Percentiles rank a stretch among this genome's conserved stretches.
phyloP scores from a whole-genome alignment of 1,140 invertebrate species.

The Drosophila pachea region DNA sequence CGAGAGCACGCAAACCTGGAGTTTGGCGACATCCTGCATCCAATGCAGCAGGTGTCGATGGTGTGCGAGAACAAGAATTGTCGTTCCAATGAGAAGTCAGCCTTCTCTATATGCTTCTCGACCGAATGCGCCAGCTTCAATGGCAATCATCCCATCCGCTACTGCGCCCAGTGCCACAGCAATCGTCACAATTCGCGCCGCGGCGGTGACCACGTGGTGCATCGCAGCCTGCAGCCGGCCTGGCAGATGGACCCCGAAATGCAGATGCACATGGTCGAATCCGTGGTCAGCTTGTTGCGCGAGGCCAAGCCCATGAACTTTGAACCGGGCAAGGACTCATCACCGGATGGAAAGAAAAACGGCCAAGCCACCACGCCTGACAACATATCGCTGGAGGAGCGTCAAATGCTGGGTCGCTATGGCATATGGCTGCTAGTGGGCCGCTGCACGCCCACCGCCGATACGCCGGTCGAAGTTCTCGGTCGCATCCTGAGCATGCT shows the following conservation, averaged over 20 bases:
- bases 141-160: conserved; percentile 95
- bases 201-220: conserved; percentile 93
- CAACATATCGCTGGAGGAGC: conserved; percentile 86
- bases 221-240: conserved; percentile 89
- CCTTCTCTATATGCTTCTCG: conserved; percentile 97
- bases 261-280: conserved; percentile 96
- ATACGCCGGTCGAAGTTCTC: conserved; percentile 92
- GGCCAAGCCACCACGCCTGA: conserved; percentile 78
- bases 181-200: conserved; percentile 91
- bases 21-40: conserved; percentile 94
- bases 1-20: conserved; percentile 90
- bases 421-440: conserved; percentile 98
- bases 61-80: conserved; percentile 99
- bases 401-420: conserved; percentile 94
- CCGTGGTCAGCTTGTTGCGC: conserved; percentile 93
- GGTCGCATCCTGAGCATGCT: conserved; percentile 96
- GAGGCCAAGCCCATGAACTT: conserved; percentile 88
- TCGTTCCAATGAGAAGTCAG: conserved; percentile 93
- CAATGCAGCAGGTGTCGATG: conserved; percentile 95
- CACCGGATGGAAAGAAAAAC: conserved; percentile 65
- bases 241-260: conserved; percentile 94
- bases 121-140: conserved; percentile 98
- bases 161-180: conserved; percentile 94
- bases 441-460: conserved; percentile 91
- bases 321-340: conserved; percentile 80